Base-by-base conservation (phyloP, 2,113 vertebrate genomes). In the Promerops cafer region DNA sequence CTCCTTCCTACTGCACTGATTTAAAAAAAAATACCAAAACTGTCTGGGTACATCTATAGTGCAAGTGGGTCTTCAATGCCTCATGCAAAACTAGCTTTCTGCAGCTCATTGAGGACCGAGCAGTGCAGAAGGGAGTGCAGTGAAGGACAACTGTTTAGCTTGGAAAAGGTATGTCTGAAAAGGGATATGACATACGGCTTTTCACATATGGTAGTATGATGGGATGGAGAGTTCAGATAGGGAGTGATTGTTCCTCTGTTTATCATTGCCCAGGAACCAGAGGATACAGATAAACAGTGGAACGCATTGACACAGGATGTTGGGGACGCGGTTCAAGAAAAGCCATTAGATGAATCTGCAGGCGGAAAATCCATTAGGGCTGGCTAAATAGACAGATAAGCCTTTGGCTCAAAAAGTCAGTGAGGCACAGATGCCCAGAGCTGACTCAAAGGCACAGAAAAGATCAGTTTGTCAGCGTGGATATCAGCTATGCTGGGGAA, bases 211-310 rank as follows among this genome's bases (percentile, higher is more conserved):
- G 53, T 68, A 24, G 64, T 64, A 66, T 50, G 80, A 74, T 81
- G 83, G 83, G 39, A 83, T 70, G 77, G 72, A 81, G 87, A 63
- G 42, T 77, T 83, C 77, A 81, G 83, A 63, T 78, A 91, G 64
- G 63, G 64, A 81, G 33, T 65, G 64, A 83, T 66, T 95, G 45
- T 95, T 94, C 80, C 50, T 81, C 63, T 92, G 63, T 87, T 95
- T 91, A 77, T 92, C 83, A 65, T 21, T 94, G 56, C 42, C 23
- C 80, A 77, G 63, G 86, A 94, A 40, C 66, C 61, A 83, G 86
- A 92, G 87, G 81, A 71, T 87, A 54, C 81, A 81, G 78, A 93
- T 95, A 93, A 95, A 84, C 56, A 81, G 83, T 93, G 72, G 60
- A 91, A 84, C 49, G 24, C 85, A 61, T 24, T 85, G 96, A 68